Conservation (phyloP, 2,888 invertebrate species). For the Agrochola lota region DNA sequence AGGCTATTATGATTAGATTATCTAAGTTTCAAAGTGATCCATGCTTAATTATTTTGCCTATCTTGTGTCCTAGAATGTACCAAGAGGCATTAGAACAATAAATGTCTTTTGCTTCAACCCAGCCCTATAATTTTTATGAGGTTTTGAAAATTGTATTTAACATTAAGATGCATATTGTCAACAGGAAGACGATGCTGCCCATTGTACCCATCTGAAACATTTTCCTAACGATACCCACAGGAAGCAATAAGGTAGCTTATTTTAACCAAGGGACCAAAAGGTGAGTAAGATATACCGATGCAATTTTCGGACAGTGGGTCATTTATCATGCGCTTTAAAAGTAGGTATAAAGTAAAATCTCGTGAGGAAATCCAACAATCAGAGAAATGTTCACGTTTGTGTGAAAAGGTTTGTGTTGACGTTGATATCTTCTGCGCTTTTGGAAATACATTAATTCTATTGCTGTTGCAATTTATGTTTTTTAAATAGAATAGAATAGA, state of each 20-base stretch:
- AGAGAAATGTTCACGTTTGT: not conserved
- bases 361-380: conserved; percentile 18
- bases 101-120: too few species aligned
- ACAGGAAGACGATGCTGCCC: too few species aligned
- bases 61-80: too few species aligned
- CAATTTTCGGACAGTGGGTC: conserved; percentile 31
- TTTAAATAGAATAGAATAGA: too few species aligned
- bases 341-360: conserved; percentile 15
- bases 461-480: too few species aligned
- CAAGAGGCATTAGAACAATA: too few species aligned
- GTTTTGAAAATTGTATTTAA: too few species aligned
- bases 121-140: too few species aligned
- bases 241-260: conserved; percentile 26
- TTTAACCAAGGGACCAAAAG: conserved; percentile 11
- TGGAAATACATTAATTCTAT: not conserved
- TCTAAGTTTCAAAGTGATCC: too few species aligned
- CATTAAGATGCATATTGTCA: too few species aligned
- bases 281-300: conserved; percentile 33
- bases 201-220: not conserved
- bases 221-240: conserved; percentile 1
- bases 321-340: conserved; percentile 48
- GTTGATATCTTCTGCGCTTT: not conserved
- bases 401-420: not conserved
- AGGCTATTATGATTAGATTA: too few species aligned
- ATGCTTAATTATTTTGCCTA: too few species aligned